Evolutionary conservation across 2,888 invertebrate species (phyloP), one percentile per base, ranked within the genome.

Genomic region (Gonocerus acuteangulatus): DNA sequence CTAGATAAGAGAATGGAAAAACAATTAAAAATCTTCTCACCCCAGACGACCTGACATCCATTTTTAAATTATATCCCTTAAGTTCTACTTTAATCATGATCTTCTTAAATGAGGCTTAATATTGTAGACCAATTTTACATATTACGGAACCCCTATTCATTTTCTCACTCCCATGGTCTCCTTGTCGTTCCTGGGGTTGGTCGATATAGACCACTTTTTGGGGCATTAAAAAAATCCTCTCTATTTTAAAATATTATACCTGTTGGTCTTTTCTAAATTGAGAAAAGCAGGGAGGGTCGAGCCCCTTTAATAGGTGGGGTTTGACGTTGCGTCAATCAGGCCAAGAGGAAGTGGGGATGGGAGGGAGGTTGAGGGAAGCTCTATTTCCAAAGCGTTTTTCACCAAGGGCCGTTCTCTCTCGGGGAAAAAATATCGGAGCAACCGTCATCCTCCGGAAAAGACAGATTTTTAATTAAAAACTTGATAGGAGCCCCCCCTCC

Each of bases 391-490:
- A 45, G 57, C 44, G 32, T 47, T 47, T 47, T 57, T 47, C 57
- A 45, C 18, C 18, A 32, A 45, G 57, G 45, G 42, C 2, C 7
- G 13, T 19, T 16, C n/a, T 13, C 36, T 16, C 11, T 18, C 47
- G 44, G 59, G 62, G 39, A 57, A 48, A 63, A 63, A 64, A 62
- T 64, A 64, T 62, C 62, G 62, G 62, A 48, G 62, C 62, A 52
- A 62, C 62, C 64, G 64, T 64, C 64, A 64, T 64, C 61, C 62
- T 62, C 61, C 42, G 61, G 59, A 62, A 61, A 64, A 64, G 64
- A 64, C 64, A 64, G 64, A 64, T 64, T 64, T 64, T 64, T 64
- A 64, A 64, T 64, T 64, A 64, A 64, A 64, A 64, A 64, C 62
- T 64, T 64, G 64, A 64, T 64, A 64, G 59, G 54, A 52, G 22